These are phyloP conservation scores for Dermochelys coriacea DNA, from an alignment of 2,797 vertebrate genomes.

Conservation along the genomic window DNA sequence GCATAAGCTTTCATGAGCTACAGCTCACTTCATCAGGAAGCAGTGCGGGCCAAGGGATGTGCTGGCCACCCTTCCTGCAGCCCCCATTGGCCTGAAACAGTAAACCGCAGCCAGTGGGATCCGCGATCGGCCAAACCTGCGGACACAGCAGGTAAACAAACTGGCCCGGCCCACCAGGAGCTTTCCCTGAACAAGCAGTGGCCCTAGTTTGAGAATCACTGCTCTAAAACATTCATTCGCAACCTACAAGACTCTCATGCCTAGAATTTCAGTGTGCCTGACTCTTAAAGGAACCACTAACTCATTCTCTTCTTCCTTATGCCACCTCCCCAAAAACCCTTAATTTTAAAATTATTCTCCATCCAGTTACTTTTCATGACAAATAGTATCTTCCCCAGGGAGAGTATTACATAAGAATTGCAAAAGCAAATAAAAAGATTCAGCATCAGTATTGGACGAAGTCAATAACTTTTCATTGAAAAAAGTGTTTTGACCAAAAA, in stretches of 20 bases:
- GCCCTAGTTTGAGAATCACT: no score
- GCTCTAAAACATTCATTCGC: neutral
- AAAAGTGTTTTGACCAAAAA: neutral
- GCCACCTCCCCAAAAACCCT: neutral
- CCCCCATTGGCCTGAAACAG: no score
- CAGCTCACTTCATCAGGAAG: no score
- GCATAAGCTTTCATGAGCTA: no score
- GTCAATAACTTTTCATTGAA: neutral
- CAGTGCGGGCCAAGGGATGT: no score
- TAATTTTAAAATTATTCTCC: neutral
- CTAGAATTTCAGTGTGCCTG: neutral
- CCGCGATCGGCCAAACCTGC: no score
- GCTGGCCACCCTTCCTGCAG: no score
- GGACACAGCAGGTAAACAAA: no score
- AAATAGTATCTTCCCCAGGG: neutral
- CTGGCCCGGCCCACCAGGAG: no score
- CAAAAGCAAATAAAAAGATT: neutral
- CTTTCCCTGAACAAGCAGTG: no score
- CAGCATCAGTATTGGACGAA: neutral
- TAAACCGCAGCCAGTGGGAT: no score
- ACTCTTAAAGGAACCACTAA: neutral
- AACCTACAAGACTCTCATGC: neutral
- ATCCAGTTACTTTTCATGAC: neutral
- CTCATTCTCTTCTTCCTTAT: neutral
- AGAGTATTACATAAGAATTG: neutral